Conservation (phyloP, 1,140 invertebrate species). For the Aethina tumida region DNA sequence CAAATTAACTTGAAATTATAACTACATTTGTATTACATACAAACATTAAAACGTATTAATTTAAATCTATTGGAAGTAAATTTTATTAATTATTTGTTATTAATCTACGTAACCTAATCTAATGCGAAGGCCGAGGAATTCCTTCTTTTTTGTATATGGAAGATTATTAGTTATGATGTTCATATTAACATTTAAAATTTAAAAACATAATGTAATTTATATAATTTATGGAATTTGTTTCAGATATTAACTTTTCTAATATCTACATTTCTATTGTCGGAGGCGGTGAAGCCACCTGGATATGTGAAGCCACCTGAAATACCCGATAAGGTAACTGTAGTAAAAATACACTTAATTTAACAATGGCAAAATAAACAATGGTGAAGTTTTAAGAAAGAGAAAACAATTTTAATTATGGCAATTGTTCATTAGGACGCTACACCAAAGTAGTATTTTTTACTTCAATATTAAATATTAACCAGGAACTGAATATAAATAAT, state of each 20-base stretch:
- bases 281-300: constrained; percentile 33
- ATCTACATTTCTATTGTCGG: constrained; percentile 11
- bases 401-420: not conserved
- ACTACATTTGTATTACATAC: too few species aligned
- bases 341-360: not conserved
- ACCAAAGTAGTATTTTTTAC: constrained; percentile 19
- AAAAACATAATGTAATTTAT: not conserved
- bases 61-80: constrained; percentile 1
- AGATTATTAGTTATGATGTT: too few species aligned
- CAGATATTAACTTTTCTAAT: constrained; percentile 17
- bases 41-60: too few species aligned
- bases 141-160: too few species aligned
- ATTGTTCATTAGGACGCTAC: constrained; percentile 21
- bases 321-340: constrained; percentile 34
- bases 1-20: too few species aligned
- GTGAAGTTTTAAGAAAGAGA: constrained; percentile 13
- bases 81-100: constrained; percentile 1
- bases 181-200: not conserved
- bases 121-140: not conserved
- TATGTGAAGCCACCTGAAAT: constrained; percentile 31
- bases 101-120: constrained; percentile 1
- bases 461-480: too few species aligned
- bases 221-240: constrained; percentile 11
- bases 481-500: constrained; percentile 17
- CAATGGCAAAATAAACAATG: constrained; percentile 15